A percentile compares a stretch with the other conserved stretches of the same genome.
Conservation (phyloP, 2,113 vertebrate species). For the Henicopernis longicauda region DNA sequence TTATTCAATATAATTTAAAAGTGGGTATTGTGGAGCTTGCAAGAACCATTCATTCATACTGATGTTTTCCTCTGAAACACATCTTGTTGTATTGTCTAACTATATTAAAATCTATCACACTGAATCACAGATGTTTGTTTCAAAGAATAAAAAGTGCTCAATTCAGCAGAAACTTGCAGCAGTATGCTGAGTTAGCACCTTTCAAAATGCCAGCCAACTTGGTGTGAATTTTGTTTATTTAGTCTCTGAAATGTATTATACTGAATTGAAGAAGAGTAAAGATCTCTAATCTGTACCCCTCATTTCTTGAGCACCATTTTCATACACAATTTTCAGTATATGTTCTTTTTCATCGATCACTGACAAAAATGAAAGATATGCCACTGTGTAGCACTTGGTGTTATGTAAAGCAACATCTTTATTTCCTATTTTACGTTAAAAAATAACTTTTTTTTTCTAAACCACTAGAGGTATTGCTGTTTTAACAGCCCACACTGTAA, state of each 20-base stretch:
- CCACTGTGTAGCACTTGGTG: background rate
- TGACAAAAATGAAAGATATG: background rate
- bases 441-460: background rate
- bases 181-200: slow-evolving; percentile 46
- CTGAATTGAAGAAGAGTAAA: background rate
- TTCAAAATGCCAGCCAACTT: slow-evolving; percentile 13
- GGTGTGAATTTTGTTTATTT: slow-evolving; percentile 21
- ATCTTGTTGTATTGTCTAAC: slow-evolving; percentile 8
- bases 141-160: slow-evolving; percentile 38
- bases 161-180: slow-evolving; percentile 35
- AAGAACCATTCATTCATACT: background rate
- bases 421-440: background rate
- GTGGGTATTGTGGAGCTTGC: background rate
- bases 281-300: background rate
- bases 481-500: background rate
- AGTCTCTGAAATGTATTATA: background rate
- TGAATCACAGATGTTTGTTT: slow-evolving; percentile 52
- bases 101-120: slow-evolving; percentile 18
- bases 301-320: background rate
- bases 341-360: background rate
- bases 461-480: background rate
- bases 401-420: background rate
- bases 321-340: background rate
- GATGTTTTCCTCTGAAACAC: background rate
- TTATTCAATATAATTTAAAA: slow-evolving; percentile 1